A percentile compares a stretch with the other conserved stretches of the same genome.
These are phyloP conservation scores for Clytia hemisphaerica DNA, from an alignment of 30 jellyfish, hydroid and myxozoan genomes.

Conservation along the genomic window DNA sequence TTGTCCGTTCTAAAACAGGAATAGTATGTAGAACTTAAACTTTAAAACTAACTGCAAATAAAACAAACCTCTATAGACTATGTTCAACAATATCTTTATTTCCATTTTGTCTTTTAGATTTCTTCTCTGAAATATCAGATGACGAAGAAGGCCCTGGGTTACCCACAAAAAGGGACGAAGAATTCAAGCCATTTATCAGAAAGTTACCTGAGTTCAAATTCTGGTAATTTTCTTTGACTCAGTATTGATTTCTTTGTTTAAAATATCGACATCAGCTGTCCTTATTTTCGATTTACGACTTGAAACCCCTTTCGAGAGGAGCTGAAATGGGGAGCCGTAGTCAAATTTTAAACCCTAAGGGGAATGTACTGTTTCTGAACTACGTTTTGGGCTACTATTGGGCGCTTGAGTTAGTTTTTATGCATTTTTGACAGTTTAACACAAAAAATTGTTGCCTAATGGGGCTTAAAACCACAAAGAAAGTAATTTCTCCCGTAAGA, in stretches of 20 bases:
- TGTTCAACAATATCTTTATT: no score
- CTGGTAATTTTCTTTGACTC: constrained; percentile 81
- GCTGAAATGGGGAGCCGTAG: not conserved
- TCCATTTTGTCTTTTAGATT: constrained; percentile 19
- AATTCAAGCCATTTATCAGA: constrained; percentile 93
- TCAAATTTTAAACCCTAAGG: no score
- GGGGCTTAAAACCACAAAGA: no score
- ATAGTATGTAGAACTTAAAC: no score
- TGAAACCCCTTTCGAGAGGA: not conserved
- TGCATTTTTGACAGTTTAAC: no score
- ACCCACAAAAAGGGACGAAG: constrained; percentile 89
- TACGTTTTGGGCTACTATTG: no score
- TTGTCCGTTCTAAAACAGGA: not conserved
- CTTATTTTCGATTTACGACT: not conserved
- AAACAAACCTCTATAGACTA: no score
- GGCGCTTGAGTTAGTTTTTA: no score
- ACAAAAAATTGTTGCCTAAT: no score
- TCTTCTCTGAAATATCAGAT: constrained; percentile 64
- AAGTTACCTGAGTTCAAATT: constrained; percentile 94
- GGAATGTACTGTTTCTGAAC: no score
- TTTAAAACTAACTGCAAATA: no score
- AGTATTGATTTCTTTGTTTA: not conserved
- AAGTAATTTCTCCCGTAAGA: no score
- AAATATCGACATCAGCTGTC: not conserved
- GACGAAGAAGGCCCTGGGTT: constrained; percentile 83